These are phyloP conservation scores for Pionites leucogaster DNA, from an alignment of 2,113 vertebrate species.

Conservation along the genomic window DNA sequence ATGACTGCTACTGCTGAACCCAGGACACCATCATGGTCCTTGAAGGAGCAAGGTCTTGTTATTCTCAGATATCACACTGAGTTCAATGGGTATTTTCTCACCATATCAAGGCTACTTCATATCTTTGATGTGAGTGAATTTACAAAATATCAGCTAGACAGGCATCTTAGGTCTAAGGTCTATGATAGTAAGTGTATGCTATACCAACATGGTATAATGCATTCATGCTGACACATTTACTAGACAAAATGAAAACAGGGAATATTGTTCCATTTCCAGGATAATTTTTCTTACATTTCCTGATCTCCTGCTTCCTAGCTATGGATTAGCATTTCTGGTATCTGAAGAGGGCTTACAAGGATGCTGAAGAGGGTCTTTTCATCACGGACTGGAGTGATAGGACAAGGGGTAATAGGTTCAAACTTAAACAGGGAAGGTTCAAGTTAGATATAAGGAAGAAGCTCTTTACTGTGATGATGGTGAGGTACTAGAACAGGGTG, in stretches of 20 bases:
- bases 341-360: not conserved
- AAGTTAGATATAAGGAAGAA: not conserved
- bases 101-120: not conserved
- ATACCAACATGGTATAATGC: not conserved
- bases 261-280: not conserved
- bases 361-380: not conserved
- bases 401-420: not conserved
- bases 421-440: not conserved
- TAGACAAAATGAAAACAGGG: not conserved
- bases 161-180: not conserved
- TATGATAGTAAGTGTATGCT: not conserved
- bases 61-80: not conserved
- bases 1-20: too few relatives aligned
- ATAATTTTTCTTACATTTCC: not conserved
- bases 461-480: not conserved
- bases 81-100: not conserved
- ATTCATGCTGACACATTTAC: not conserved
- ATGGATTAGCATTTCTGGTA: not conserved
- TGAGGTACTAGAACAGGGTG: not conserved
- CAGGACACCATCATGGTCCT: too few relatives aligned
- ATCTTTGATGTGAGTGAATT: not conserved
- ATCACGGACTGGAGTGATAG: not conserved
- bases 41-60: not conserved
- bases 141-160: not conserved
- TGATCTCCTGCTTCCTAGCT: fast-evolving